Percentiles rank a stretch among this genome's conserved stretches.
Conservation (phyloP, 2,797 vertebrate genomes). For the Pitangus sulphuratus region DNA sequence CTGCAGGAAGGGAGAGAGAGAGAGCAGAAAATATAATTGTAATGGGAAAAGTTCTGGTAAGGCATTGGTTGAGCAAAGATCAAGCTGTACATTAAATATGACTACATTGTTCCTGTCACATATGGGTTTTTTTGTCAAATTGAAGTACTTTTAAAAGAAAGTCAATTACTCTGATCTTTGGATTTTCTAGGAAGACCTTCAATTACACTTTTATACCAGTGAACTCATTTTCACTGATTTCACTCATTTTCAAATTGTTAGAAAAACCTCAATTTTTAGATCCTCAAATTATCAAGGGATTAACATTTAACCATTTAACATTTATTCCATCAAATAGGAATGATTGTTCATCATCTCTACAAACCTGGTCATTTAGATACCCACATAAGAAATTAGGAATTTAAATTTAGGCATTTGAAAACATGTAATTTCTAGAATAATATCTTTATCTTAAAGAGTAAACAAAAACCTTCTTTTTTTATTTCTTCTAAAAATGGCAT, state of each 20-base stretch:
- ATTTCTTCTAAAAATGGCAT: neutral
- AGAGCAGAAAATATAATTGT: constrained; percentile 30
- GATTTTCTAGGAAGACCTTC: neutral
- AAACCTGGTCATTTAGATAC: neutral
- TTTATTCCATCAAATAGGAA: neutral
- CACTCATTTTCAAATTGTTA: neutral
- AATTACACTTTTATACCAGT: neutral
- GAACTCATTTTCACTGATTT: neutral
- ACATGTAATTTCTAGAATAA: neutral
- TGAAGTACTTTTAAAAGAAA: neutral
- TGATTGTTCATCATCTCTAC: neutral
- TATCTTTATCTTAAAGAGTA: neutral
- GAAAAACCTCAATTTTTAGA: neutral
- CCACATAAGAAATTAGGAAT: neutral
- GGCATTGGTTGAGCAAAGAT: neutral
- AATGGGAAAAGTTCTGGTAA: constrained; percentile 20
- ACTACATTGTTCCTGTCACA: neutral
- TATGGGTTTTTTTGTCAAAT: constrained; percentile 3
- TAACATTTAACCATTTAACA: neutral
- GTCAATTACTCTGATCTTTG: neutral
- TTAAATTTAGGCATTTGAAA: neutral
- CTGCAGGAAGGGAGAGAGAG: constrained; percentile 1
- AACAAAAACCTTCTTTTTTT: fast-evolving
- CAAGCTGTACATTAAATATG: neutral
- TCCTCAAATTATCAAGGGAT: neutral